Percentiles rank a stretch among this genome's conserved stretches.
phyloP scores from a whole-genome alignment of 2,113 vertebrate genomes.

The Sarotherodon lohbergeri region DNA sequence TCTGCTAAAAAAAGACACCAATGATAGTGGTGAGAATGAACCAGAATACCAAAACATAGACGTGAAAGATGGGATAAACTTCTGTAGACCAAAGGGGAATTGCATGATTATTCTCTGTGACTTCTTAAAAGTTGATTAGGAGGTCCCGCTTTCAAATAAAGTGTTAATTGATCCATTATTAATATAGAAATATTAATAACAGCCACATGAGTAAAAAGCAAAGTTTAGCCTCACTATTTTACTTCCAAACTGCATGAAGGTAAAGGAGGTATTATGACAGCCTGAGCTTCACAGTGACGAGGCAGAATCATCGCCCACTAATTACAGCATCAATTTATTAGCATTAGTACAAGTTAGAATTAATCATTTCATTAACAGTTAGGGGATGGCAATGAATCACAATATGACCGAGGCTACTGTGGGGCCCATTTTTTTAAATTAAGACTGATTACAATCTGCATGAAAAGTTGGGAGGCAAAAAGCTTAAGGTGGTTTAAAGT shows the following conservation, averaged over 20 bases:
- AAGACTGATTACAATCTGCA: constrained; percentile 58
- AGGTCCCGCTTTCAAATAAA: background rate
- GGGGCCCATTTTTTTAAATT: constrained; percentile 37
- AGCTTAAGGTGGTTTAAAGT: constrained; percentile 47
- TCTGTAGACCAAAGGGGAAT: background rate
- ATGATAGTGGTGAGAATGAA: background rate
- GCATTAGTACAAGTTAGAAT: constrained; percentile 61
- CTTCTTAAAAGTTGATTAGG: background rate
- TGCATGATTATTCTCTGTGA: background rate
- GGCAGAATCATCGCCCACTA: constrained; percentile 39
- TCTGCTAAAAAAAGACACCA: background rate
- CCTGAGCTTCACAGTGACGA: constrained; percentile 19
- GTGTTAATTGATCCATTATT: background rate
- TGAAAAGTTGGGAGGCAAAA: constrained; percentile 35
- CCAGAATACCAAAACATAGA: background rate
- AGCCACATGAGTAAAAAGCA: background rate
- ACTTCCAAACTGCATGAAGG: background rate
- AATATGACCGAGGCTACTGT: constrained; percentile 31
- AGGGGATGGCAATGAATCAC: constrained; percentile 63
- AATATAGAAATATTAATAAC: background rate
- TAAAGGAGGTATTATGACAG: constrained; percentile 5
- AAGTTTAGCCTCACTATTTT: background rate
- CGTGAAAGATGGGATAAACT: background rate
- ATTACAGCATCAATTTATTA: constrained; percentile 71
- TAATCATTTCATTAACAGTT: constrained; percentile 70